Evolutionary conservation across 2,797 vertebrate genomes (phyloP).

Genomic region (Sebastes reedi): DNA sequence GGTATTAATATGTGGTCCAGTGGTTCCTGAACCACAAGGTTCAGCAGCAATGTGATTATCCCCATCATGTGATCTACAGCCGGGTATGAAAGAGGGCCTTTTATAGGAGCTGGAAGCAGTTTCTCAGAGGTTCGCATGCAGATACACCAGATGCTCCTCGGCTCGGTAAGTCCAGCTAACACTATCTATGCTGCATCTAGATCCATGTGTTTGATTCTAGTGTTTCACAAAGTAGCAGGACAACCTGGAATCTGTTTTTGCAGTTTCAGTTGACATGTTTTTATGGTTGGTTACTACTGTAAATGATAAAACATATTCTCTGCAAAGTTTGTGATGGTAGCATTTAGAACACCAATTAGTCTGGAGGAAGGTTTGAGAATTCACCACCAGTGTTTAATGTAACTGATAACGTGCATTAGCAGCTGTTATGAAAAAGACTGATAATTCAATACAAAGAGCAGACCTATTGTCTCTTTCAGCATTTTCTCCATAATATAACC

Average conservation of each 20-base stretch:
- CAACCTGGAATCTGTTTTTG: not conserved
- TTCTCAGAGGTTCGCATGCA: conserved; percentile 29
- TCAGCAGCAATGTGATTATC: conserved; percentile 79
- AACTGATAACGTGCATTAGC: not conserved
- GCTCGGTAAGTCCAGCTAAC: conserved; percentile 66
- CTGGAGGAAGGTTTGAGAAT: not conserved
- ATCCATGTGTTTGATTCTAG: not conserved
- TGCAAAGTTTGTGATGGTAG: accelerated
- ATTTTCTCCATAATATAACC: not conserved
- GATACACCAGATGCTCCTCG: conserved; percentile 21
- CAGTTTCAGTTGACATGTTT: not conserved
- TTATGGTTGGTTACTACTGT: not conserved
- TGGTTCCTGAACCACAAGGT: conserved; percentile 53
- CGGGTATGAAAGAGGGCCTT: conserved; percentile 76
- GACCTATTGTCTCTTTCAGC: not conserved
- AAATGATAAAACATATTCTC: not conserved
- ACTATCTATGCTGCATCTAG: not conserved
- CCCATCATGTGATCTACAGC: conserved; percentile 81
- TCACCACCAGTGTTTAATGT: not conserved
- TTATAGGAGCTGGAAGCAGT: conserved; percentile 51
- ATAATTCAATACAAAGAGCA: not conserved
- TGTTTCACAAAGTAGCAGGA: not conserved
- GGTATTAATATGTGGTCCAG: conserved; percentile 19
- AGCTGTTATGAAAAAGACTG: not conserved
- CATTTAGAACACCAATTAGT: not conserved